phyloP scores from a whole-genome alignment of 2,888 invertebrate genomes.

The Lithophane ornitopus region DNA sequence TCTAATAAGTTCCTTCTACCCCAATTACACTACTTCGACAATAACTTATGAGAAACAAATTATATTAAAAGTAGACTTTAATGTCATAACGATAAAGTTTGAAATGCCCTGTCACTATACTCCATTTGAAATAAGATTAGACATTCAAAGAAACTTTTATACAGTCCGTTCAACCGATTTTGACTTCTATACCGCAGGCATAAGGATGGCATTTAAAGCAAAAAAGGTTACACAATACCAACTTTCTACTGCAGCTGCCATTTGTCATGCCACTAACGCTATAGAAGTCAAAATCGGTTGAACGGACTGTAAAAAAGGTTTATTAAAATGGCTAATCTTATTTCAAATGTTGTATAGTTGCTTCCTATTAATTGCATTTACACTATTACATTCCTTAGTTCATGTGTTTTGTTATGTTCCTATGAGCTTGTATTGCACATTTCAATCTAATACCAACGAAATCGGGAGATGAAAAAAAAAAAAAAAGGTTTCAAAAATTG shows the following conservation, averaged over 20 bases:
- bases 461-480: not conserved
- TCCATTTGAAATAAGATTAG: too few species aligned
- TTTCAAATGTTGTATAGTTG: too few species aligned
- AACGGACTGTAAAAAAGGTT: too few species aligned
- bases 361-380: slow-evolving; percentile 32
- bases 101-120: slow-evolving; percentile 3
- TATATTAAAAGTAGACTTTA: slow-evolving; percentile 31
- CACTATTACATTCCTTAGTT: slow-evolving; percentile 28
- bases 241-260: too few species aligned
- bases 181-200: too few species aligned
- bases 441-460: not conserved
- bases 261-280: too few species aligned
- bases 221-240: too few species aligned
- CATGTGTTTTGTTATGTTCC: slow-evolving; percentile 20
- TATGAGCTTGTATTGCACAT: not conserved
- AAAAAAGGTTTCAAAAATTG: not conserved
- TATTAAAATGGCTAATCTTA: too few species aligned
- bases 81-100: not conserved
- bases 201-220: too few species aligned
- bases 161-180: too few species aligned
- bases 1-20: not conserved
- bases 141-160: too few species aligned
- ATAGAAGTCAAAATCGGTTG: too few species aligned
- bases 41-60: slow-evolving; percentile 25
- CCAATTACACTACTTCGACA: slow-evolving; percentile 27